phyloP scores from a whole-genome alignment of 2,797 vertebrate species.

The Naso thynnoides region DNA sequence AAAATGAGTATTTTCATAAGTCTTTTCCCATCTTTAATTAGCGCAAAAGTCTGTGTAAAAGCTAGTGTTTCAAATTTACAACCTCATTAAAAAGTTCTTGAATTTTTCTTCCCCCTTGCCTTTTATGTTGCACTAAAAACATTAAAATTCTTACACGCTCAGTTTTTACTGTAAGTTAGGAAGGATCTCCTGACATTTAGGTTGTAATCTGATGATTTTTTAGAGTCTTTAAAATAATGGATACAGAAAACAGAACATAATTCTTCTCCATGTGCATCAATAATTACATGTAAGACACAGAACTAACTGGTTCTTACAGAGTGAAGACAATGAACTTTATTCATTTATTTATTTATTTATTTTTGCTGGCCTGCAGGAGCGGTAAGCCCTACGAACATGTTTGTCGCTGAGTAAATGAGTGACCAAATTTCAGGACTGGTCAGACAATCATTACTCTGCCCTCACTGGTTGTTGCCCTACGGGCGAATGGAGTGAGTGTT shows the following conservation, averaged over 20 bases:
- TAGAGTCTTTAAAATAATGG: neutral
- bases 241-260: neutral
- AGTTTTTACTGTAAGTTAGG: neutral
- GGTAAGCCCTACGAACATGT: too few species aligned
- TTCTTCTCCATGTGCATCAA: neutral
- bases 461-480: too few species aligned
- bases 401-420: too few species aligned
- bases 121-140: neutral
- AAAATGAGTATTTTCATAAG: constrained; percentile 11
- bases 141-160: neutral
- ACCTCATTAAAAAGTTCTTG: neutral
- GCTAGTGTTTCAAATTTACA: neutral
- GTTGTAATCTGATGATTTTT: neutral
- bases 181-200: neutral
- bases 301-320: neutral
- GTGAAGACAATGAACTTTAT: neutral
- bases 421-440: too few species aligned
- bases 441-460: too few species aligned
- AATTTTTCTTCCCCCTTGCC: neutral
- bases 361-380: too few species aligned
- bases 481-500: too few species aligned
- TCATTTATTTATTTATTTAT: too few species aligned
- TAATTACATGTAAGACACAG: neutral
- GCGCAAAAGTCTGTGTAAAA: neutral
- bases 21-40: neutral